Evolutionary conservation across 2,113 vertebrate species (phyloP).

Genomic region (Pituophis catenifer): DNA sequence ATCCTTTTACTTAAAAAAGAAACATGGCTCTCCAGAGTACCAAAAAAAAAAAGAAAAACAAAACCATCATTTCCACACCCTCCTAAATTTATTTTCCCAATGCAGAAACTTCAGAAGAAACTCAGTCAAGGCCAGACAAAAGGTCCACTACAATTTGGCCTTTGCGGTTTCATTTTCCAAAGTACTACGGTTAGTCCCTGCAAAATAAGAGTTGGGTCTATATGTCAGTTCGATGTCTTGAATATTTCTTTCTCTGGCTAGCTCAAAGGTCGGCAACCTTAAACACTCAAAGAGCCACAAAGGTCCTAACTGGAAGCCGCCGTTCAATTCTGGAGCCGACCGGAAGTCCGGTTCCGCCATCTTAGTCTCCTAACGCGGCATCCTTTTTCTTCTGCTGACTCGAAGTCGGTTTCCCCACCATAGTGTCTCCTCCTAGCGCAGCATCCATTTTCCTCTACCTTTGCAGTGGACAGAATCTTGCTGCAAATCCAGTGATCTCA

Average conservation of each 20-base stretch:
- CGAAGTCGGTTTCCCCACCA: no score
- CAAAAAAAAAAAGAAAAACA: no score
- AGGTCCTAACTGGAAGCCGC: no score
- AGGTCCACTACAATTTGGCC: background rate
- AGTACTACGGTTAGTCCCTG: background rate
- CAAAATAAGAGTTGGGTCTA: background rate
- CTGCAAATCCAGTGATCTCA: background rate
- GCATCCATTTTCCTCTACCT: no score
- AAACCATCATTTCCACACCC: background rate
- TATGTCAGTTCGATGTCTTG: background rate
- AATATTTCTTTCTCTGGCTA: background rate
- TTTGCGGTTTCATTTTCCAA: background rate
- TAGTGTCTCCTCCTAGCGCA: no score
- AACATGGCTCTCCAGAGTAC: background rate
- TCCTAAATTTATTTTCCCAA: background rate
- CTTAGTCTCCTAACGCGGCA: no score
- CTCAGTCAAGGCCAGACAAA: background rate
- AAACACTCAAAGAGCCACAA: no score
- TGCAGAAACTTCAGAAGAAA: background rate
- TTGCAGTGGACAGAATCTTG: background rate
- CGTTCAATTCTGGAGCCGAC: no score
- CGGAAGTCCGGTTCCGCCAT: no score
- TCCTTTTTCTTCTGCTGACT: no score
- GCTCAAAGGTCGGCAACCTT: background rate
- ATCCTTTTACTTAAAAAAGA: background rate